phyloP scores from a whole-genome alignment of 1,140 invertebrate species.

The Brachionus paranguensis region DNA sequence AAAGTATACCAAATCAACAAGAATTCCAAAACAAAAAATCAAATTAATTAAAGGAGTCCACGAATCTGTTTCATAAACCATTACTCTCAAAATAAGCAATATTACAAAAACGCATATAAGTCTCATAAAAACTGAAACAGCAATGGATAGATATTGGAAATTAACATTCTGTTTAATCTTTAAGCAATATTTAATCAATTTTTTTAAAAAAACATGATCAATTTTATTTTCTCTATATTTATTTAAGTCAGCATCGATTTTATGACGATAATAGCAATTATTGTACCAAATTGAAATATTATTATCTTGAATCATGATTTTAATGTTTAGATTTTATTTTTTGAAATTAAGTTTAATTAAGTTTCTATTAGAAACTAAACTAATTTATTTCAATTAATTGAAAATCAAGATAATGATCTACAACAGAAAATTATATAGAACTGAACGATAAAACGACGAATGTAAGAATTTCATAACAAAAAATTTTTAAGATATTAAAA shows the following conservation, averaged over 20 bases:
- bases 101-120: neutral
- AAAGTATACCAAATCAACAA: neutral
- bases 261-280: neutral
- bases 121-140: neutral
- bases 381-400: too few species aligned
- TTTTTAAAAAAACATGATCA: neutral
- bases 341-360: neutral
- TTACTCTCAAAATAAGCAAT: neutral
- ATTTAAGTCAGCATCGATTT: neutral
- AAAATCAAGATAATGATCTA: too few species aligned
- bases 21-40: neutral
- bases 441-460: too few species aligned
- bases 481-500: too few species aligned
- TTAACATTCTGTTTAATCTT: neutral
- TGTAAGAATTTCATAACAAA: too few species aligned
- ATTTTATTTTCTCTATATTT: neutral
- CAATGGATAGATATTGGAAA: neutral
- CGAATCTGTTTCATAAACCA: conserved; percentile 21
- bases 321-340: neutral
- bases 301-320: neutral
- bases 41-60: conserved; percentile 9
- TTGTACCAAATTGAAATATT: neutral
- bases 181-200: neutral
- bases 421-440: too few species aligned
- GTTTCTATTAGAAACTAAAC: neutral